These are phyloP conservation scores for Brienomyrus longianalis DNA, from an alignment of 2,113 vertebrate species.

Conservation along the genomic window DNA sequence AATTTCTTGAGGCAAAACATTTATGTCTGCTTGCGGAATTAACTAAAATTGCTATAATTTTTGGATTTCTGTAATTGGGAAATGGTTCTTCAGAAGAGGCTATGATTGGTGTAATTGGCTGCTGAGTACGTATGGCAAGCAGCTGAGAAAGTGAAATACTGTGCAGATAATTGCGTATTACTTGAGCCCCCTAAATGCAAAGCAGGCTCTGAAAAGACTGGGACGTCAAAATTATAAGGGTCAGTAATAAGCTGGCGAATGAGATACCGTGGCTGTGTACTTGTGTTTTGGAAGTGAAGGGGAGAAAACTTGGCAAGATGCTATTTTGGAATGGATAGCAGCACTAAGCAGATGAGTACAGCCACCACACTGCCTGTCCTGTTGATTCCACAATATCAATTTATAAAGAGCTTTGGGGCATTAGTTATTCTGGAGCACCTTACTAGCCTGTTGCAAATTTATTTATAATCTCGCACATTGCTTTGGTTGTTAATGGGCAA, in stretches of 20 bases:
- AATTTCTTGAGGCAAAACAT: conserved; percentile 25
- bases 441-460: neutral
- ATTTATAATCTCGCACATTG: neutral
- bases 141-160: conserved; percentile 22
- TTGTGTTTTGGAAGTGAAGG: neutral
- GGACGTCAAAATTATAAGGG: conserved; percentile 8
- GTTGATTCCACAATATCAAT: neutral
- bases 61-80: conserved; percentile 28
- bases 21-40: conserved; percentile 22
- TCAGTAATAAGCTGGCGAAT: neutral
- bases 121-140: conserved; percentile 13
- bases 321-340: neutral
- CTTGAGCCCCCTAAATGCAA: conserved; percentile 23
- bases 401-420: neutral
- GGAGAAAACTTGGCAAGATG: neutral
- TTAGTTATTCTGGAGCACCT: neutral
- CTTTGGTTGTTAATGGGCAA: neutral
- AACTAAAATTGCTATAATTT: conserved; percentile 31
- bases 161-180: conserved; percentile 15
- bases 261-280: neutral
- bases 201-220: conserved; percentile 15
- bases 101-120: conserved; percentile 23
- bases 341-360: neutral
- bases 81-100: conserved; percentile 23
- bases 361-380: neutral